These are phyloP conservation scores for Falcaria lacertinaria DNA, from an alignment of 2,888 invertebrate genomes.

Conservation along the genomic window DNA sequence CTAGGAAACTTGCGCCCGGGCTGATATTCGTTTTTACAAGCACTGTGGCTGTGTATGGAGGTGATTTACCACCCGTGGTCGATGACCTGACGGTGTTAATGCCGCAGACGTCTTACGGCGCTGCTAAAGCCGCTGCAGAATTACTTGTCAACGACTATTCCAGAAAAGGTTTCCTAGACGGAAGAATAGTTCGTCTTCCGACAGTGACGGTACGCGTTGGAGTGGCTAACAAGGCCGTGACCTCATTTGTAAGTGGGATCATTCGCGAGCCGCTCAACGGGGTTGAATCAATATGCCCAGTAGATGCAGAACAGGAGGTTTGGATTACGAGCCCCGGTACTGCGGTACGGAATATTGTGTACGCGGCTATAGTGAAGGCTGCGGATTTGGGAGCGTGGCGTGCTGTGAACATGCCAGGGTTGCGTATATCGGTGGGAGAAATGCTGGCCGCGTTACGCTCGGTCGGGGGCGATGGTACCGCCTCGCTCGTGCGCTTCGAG, in stretches of 20 bases:
- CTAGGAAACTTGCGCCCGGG: conserved; percentile 33
- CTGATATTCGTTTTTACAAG: conserved; percentile 55
- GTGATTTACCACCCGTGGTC: conserved; percentile 38
- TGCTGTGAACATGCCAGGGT: conserved; percentile 52
- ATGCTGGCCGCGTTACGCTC: conserved; percentile 47
- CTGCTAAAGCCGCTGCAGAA: conserved; percentile 61
- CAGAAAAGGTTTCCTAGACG: conserved; percentile 57
- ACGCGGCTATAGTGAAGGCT: conserved; percentile 39
- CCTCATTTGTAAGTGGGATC: conserved; percentile 66
- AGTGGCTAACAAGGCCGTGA: conserved; percentile 55
- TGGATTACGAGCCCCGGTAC: conserved; percentile 55
- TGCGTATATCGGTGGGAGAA: conserved; percentile 42
- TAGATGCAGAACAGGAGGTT: conserved; percentile 38
- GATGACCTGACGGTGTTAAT: conserved; percentile 47
- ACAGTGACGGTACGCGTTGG: conserved; percentile 64
- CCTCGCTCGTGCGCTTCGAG: conserved; percentile 40
- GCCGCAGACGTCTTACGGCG: conserved; percentile 63
- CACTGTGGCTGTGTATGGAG: conserved; percentile 56
- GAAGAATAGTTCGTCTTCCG: conserved; percentile 53
- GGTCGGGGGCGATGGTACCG: conserved; percentile 45
- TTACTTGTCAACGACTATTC: conserved; percentile 59
- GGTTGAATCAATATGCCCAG: conserved; percentile 40
- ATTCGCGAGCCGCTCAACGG: conserved; percentile 60
- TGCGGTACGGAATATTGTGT: conserved; percentile 48
- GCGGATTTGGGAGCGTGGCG: conserved; percentile 41